phyloP scores from a whole-genome alignment of 2,797 vertebrate species.

The Peromyscus melanophrys region DNA sequence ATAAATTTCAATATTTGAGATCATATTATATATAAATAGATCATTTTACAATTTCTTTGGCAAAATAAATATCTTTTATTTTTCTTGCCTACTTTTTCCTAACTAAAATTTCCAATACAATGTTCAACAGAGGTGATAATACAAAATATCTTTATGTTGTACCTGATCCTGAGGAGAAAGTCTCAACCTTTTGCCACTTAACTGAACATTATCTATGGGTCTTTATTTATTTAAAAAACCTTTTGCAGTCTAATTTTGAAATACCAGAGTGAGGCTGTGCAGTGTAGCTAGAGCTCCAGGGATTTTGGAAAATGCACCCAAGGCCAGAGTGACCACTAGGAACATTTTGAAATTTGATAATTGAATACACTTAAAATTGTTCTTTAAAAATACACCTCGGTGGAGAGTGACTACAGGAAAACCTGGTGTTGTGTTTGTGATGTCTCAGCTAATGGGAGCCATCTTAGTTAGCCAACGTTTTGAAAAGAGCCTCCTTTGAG shows the following conservation, averaged over 20 bases:
- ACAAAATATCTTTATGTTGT: background rate
- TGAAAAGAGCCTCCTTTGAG: conserved; percentile 8
- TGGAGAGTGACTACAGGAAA: background rate
- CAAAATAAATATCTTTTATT: background rate
- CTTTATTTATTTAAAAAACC: conserved; percentile 32
- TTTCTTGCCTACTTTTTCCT: conserved; percentile 40
- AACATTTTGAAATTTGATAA: conserved; percentile 41
- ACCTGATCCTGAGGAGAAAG: conserved; percentile 40
- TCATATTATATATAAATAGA: background rate
- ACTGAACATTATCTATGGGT: background rate
- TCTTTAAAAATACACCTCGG: background rate
- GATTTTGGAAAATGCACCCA: background rate
- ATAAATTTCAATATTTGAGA: background rate
- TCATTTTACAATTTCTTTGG: conserved; percentile 58
- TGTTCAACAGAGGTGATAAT: conserved; percentile 7
- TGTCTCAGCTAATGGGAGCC: background rate
- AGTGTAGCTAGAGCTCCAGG: background rate
- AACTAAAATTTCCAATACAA: conserved; percentile 50
- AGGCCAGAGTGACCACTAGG: background rate
- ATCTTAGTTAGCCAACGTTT: background rate
- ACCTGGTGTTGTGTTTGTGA: background rate
- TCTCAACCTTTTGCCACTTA: conserved; percentile 28
- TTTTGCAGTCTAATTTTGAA: conserved; percentile 47
- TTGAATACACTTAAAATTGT: conserved; percentile 31
- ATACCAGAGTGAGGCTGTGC: background rate